A percentile compares a stretch with the other conserved stretches of the same genome.
Conservation (phyloP, 2,888 invertebrate genomes). For the Sepiola atlantica region DNA sequence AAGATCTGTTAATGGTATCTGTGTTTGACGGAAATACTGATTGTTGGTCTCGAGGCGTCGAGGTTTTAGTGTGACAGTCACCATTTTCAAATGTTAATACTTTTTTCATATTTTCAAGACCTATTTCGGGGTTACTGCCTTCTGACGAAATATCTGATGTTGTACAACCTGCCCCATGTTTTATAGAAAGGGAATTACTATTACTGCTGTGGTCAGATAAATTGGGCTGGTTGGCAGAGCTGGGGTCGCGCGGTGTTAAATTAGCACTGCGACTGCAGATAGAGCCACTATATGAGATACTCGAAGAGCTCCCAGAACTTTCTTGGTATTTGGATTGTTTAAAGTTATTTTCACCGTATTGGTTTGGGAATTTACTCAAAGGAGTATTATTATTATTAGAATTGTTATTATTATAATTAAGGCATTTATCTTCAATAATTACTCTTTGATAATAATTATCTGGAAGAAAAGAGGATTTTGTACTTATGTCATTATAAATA, state of each 20-base stretch:
- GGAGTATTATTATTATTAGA: neutral
- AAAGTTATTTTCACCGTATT: conserved; percentile 51
- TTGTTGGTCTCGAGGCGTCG: conserved; percentile 49
- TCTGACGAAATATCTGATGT: conserved; percentile 63
- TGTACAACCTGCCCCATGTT: conserved; percentile 50
- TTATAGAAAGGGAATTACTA: conserved; percentile 35
- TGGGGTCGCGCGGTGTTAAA: neutral
- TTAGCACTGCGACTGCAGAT: conserved; percentile 40
- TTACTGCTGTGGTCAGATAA: conserved; percentile 32
- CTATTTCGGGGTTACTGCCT: conserved; percentile 60
- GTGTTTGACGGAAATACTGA: neutral
- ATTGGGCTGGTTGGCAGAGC: conserved; percentile 24
- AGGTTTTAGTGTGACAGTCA: conserved; percentile 56
- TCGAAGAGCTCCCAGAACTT: conserved; percentile 48
- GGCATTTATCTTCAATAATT: neutral
- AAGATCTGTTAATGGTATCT: too few species aligned
- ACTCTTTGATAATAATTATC: conserved; percentile 22
- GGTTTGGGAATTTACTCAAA: neutral
- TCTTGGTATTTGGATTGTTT: conserved; percentile 65
- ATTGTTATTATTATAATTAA: conserved; percentile 37
- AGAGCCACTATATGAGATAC: conserved; percentile 44
- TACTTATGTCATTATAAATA: neutral
- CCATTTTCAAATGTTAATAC: conserved; percentile 56
- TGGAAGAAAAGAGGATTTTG: conserved; percentile 32
- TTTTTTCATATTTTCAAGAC: conserved; percentile 63